Conservation (phyloP, 2,113 vertebrate species). For the Rynchops niger region DNA sequence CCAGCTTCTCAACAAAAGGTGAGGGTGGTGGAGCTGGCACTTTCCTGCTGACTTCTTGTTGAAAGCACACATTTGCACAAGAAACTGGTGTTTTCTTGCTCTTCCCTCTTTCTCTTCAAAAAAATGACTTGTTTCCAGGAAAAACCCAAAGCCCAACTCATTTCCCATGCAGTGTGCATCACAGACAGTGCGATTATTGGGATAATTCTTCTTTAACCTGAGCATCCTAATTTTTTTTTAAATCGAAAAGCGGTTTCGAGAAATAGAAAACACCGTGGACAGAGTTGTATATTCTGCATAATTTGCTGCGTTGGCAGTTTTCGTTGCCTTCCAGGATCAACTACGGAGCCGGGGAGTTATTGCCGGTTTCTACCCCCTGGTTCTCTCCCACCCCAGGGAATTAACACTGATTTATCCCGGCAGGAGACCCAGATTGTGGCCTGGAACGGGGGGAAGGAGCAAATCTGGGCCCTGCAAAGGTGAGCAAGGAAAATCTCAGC, state of each 20-base stretch:
- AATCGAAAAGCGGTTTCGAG: neutral
- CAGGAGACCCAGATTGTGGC: neutral
- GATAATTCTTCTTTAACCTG: neutral
- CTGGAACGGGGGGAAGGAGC: neutral
- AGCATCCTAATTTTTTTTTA: fast-evolving
- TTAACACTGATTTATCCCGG: neutral
- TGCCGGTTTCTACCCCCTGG: neutral
- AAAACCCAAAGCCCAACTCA: neutral
- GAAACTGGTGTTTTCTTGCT: neutral
- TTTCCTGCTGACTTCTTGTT: neutral
- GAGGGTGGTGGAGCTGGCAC: fast-evolving
- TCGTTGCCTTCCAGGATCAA: neutral
- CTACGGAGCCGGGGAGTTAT: neutral
- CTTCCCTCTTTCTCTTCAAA: neutral
- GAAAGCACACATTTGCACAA: neutral
- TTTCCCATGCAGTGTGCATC: fast-evolving
- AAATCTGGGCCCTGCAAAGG: neutral
- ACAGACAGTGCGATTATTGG: neutral
- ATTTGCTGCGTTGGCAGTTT: neutral
- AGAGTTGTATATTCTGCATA: neutral
- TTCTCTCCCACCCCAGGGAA: neutral
- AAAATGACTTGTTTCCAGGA: neutral
- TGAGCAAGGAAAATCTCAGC: neutral
- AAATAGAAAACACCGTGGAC: neutral
- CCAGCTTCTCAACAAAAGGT: neutral